phyloP scores from a whole-genome alignment of 2,888 invertebrate genomes.

The Amphimallon solstitiale region DNA sequence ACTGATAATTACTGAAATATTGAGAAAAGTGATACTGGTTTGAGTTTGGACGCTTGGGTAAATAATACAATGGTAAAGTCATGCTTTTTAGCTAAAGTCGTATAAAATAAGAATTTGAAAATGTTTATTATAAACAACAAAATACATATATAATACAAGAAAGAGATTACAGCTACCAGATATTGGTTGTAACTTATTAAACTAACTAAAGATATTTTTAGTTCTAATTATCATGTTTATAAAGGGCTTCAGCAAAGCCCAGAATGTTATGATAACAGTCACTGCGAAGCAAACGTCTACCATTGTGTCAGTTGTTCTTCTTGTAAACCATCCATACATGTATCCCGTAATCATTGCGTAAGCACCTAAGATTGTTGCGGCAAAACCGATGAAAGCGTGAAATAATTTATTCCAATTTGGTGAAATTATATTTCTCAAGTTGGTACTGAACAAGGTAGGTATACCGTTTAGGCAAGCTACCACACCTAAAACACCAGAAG shows the following conservation, averaged over 20 bases:
- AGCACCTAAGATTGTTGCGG: conserved; percentile 43
- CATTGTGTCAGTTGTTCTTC: conserved; percentile 14
- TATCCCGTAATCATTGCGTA: conserved; percentile 45
- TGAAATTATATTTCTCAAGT: conserved; percentile 47
- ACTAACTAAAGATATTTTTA: conserved; percentile 27
- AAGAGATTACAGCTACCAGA: not conserved
- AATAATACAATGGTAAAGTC: not conserved
- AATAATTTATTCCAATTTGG: conserved; percentile 48
- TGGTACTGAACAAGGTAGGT: conserved; percentile 53
- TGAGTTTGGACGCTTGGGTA: not conserved
- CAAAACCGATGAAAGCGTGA: conserved; percentile 45
- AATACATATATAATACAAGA: too few species aligned
- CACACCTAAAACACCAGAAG: conserved; percentile 51
- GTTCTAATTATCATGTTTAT: conserved; percentile 36
- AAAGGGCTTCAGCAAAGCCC: conserved; percentile 30
- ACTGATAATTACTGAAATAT: too few species aligned
- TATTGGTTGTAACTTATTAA: not conserved
- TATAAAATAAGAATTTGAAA: conserved; percentile 1
- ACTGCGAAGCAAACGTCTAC: conserved; percentile 35
- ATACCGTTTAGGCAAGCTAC: conserved; percentile 55
- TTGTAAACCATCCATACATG: conserved; percentile 46
- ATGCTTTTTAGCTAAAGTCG: not conserved
- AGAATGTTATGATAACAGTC: conserved; percentile 33
- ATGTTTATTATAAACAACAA: too few species aligned
- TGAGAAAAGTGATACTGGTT: too few species aligned